Evolutionary conservation across 2,888 invertebrate species (phyloP).

Genomic region (Tillus elongatus): DNA sequence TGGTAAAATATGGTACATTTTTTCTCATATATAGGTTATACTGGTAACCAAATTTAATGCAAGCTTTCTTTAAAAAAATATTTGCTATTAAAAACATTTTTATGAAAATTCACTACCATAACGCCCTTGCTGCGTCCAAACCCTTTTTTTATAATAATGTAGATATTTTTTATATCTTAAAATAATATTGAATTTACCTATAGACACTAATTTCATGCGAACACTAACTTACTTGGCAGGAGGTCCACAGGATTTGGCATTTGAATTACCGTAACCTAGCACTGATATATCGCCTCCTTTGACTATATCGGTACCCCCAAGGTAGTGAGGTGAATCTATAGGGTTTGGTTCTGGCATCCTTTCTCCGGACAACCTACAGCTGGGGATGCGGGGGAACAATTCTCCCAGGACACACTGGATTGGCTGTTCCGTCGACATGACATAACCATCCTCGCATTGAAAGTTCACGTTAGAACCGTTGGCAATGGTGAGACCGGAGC

Average conservation of each 20-base stretch:
- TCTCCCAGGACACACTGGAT: slow-evolving; percentile 57
- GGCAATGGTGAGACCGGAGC: slow-evolving; percentile 70
- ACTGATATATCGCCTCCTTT: slow-evolving; percentile 52
- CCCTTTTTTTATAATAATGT: too few relatives aligned
- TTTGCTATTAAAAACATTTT: too few relatives aligned
- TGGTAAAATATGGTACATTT: too few relatives aligned
- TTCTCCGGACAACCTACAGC: slow-evolving; percentile 42
- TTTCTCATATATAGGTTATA: too few relatives aligned
- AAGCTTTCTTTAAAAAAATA: too few relatives aligned
- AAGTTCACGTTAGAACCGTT: slow-evolving; percentile 71
- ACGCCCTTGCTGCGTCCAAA: too few relatives aligned
- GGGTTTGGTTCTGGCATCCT: slow-evolving; percentile 20
- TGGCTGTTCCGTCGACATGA: slow-evolving; percentile 47
- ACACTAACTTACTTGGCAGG: slow-evolving; percentile 52
- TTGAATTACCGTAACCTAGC: slow-evolving; percentile 41
- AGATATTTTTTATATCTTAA: too few relatives aligned
- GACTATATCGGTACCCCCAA: slow-evolving; percentile 41
- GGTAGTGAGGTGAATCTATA: slow-evolving; percentile 35
- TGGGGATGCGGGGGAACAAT: slow-evolving; percentile 50
- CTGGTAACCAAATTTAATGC: too few relatives aligned
- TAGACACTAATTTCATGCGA: too few relatives aligned
- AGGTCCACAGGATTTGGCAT: slow-evolving; percentile 50
- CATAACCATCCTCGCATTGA: slow-evolving; percentile 53
- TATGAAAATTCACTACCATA: too few relatives aligned
- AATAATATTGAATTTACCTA: too few relatives aligned